These are phyloP conservation scores for Bellardia bayeri DNA, from an alignment of 2,888 invertebrate species.

Conservation along the genomic window DNA sequence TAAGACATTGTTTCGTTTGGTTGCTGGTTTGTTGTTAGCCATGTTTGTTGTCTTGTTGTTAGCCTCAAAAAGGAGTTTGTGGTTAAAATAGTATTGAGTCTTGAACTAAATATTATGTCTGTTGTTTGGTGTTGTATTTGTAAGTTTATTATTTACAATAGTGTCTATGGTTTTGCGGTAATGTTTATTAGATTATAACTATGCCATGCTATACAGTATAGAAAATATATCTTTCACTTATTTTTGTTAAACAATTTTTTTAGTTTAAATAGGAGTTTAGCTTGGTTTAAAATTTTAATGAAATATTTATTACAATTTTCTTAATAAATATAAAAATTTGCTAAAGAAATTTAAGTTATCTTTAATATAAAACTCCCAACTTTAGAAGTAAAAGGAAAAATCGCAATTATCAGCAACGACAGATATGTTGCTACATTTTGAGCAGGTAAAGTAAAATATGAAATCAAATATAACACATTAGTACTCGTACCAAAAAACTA, in stretches of 20 bases:
- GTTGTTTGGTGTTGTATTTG: constrained; percentile 16
- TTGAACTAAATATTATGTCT: constrained; percentile 5
- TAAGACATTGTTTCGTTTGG: constrained; percentile 21
- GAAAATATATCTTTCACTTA: background rate
- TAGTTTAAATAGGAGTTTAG: background rate
- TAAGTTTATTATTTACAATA: constrained; percentile 37
- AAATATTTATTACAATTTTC: too few relatives aligned
- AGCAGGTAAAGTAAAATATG: background rate
- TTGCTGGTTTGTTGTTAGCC: background rate
- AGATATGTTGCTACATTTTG: background rate
- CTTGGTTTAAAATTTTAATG: background rate
- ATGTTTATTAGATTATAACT: constrained; percentile 49
- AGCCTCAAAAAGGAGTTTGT: constrained; percentile 8
- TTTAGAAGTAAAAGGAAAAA: too few relatives aligned
- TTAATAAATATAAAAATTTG: too few relatives aligned
- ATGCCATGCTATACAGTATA: too few relatives aligned
- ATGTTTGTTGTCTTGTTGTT: constrained; percentile 17
- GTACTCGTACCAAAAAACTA: background rate
- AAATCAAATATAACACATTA: constrained; percentile 54
- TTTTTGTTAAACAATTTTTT: background rate
- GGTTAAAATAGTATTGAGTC: constrained; percentile 28
- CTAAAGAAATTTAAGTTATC: too few relatives aligned
- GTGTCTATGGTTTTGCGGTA: constrained; percentile 43
- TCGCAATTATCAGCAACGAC: too few relatives aligned
- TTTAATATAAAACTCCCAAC: too few relatives aligned